Evolutionary conservation across 2,797 vertebrate species (phyloP).

Genomic region (Lepus oiostolus): DNA sequence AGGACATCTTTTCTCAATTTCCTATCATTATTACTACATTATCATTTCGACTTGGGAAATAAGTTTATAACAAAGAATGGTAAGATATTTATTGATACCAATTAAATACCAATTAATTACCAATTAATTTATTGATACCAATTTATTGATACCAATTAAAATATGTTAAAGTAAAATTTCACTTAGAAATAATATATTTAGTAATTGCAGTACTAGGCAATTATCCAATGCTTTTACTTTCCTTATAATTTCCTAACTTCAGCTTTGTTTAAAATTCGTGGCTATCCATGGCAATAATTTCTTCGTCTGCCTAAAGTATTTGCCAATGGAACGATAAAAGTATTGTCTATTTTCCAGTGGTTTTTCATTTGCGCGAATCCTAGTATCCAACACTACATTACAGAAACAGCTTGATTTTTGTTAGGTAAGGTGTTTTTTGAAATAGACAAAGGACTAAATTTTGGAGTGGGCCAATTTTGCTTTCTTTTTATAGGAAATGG

Average conservation of each 20-base stretch:
- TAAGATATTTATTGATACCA: not conserved
- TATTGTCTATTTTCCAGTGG: not conserved
- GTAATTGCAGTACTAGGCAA: not conserved
- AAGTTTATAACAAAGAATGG: not conserved
- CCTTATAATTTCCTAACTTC: not conserved
- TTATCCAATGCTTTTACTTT: not conserved
- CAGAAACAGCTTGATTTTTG: constrained; percentile 39
- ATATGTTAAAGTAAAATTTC: not conserved
- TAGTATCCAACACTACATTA: not conserved
- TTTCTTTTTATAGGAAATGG: constrained; percentile 57
- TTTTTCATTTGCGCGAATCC: constrained; percentile 26
- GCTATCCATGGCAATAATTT: not conserved
- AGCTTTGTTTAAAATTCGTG: not conserved
- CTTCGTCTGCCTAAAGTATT: not conserved
- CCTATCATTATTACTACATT: not conserved
- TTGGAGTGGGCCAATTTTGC: constrained; percentile 30
- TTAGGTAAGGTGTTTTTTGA: constrained; percentile 40
- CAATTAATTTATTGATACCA: too few relatives aligned
- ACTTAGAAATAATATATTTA: not conserved
- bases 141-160: not conserved
- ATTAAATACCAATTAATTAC: too few relatives aligned
- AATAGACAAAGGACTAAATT: constrained; percentile 67
- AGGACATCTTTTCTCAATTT: not conserved
- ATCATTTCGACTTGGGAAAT: not conserved
- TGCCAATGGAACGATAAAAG: not conserved